Percentiles rank a stretch among this genome's conserved stretches.
phyloP scores from a whole-genome alignment of 2,113 vertebrate genomes.

The Aplodontia rufa region DNA sequence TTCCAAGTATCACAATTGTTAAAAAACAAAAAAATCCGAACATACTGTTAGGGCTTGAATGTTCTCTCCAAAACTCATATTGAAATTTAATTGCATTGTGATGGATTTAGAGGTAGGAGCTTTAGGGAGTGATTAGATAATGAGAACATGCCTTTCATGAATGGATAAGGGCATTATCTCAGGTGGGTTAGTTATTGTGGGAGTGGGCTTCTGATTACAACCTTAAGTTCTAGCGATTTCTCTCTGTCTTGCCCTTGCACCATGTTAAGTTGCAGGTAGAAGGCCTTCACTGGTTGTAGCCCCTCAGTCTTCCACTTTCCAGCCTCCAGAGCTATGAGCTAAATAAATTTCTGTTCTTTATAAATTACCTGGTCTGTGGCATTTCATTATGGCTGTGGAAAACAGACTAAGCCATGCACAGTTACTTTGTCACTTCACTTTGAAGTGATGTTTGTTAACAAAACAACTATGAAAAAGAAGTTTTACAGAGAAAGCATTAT shows the following conservation, averaged over 20 bases:
- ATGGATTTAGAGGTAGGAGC: neutral
- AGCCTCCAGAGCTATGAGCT: neutral
- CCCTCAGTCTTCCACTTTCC: neutral
- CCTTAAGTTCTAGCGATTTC: neutral
- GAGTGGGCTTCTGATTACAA: neutral
- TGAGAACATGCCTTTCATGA: neutral
- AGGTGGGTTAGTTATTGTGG: neutral
- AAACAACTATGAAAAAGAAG: neutral
- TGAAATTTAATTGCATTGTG: neutral
- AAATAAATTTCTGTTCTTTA: neutral
- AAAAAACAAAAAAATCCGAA: neutral
- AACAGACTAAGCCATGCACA: neutral
- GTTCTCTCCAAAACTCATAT: neutral
- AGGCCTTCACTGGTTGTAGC: neutral
- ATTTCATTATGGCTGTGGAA: neutral
- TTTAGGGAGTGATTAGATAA: neutral
- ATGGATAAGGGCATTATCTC: neutral
- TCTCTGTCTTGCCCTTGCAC: neutral
- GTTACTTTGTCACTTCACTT: neutral
- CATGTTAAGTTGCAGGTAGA: neutral
- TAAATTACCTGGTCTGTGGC: neutral
- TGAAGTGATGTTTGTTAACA: neutral
- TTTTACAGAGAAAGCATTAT: slow-evolving; percentile 15
- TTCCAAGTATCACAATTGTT: neutral
- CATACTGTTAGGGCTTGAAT: neutral